Evolutionary conservation across 2,797 vertebrate species (phyloP), one percentile per base, ranked within the genome.

Genomic region (Hippopotamyrus pictus): DNA sequence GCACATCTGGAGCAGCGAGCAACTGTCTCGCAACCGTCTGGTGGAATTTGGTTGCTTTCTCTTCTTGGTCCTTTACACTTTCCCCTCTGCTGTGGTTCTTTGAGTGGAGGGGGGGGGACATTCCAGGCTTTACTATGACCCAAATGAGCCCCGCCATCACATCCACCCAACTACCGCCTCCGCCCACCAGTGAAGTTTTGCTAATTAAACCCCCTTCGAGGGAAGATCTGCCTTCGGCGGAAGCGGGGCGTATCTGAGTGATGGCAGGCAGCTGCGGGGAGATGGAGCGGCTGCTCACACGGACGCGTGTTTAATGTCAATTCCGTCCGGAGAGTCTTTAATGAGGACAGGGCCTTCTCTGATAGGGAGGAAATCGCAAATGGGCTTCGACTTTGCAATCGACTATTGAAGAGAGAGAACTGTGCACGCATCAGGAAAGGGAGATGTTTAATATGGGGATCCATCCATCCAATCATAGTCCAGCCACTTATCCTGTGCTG

Each of bases 1-100:
- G 93, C 93, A 96, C 96, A 96, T 96, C 96, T 97, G 96, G 96
- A 96, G 94, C 90, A 93, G 92, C 94, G 94, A 95, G 92, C 90
- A 92, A 94, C 94, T 93, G 95, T 95, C 95, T 95, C 93, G 90
- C 92, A 92, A 95, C 95, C 95, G 96, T 96, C 95, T 97, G 95
- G 95, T 95, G 94, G 95, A 95, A 95, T 95, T 94, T 93, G 94
- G 44, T 53, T 84, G n/a, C 57, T 44, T 90, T 53, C 17, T 73
- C 1, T 48, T 79, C n/a, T 19, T 25, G 9, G 54, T 65, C 76
- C 48, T 92, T 88, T 53, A 89, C 90, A 69, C 94, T 94, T 96
- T 96, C 95, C 96, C 95, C 96, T 94, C 91, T 90, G 88, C 89
- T 91, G 59, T 87, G 14, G 65, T 73, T 22, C 88, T 88, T 90